Conservation (phyloP, 2,113 vertebrate species). For the Microtus oregoni region DNA sequence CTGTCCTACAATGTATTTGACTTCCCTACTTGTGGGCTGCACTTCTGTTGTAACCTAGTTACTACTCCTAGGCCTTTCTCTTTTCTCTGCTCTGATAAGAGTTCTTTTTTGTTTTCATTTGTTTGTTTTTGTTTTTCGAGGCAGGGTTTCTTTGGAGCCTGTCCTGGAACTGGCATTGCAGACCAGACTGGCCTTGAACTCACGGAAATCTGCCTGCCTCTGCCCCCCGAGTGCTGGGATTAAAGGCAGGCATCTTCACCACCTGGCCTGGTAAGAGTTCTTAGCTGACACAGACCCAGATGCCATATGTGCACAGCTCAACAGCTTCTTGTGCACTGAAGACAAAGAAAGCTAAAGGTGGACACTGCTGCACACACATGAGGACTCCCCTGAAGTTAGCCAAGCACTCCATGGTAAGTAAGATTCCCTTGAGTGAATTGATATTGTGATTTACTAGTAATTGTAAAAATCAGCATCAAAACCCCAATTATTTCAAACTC, state of each 20-base stretch:
- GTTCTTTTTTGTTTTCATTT: background rate
- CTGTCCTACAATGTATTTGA: background rate
- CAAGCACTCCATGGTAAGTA: background rate
- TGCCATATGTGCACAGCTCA: background rate
- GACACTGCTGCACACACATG: accelerated
- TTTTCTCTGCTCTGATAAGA: background rate
- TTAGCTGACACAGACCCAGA: background rate
- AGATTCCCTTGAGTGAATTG: background rate
- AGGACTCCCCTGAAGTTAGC: background rate
- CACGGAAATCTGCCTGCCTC: too few species aligned
- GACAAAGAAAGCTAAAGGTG: background rate
- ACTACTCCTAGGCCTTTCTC: background rate
- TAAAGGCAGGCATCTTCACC: too few species aligned
- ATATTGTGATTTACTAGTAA: slow-evolving; percentile 22
- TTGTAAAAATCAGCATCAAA: slow-evolving; percentile 37
- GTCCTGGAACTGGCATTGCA: too few species aligned
- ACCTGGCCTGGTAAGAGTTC: background rate
- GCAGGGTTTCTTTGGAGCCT: too few species aligned
- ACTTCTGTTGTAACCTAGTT: background rate
- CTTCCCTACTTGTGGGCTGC: background rate
- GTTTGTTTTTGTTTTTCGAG: too few species aligned
- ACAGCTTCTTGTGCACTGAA: background rate
- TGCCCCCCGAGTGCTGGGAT: too few species aligned
- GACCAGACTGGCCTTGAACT: too few species aligned
- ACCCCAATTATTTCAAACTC: background rate